Conservation (phyloP, 1,140 invertebrate species). For the Pseudobourletiella spinata region DNA sequence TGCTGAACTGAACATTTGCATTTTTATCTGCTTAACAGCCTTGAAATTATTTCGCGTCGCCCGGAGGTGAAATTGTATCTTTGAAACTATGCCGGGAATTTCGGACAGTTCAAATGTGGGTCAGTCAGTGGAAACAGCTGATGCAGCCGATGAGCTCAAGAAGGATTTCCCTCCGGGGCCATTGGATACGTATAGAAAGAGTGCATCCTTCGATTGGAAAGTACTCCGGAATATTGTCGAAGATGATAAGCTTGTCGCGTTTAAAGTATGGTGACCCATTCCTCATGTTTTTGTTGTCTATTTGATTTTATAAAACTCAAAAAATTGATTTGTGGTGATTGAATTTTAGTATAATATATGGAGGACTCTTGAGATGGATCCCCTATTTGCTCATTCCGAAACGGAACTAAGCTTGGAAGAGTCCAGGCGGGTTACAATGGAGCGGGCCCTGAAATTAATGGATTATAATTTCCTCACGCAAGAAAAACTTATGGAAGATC, state of each 20-base stretch:
- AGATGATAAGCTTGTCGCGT: slow-evolving; percentile 57
- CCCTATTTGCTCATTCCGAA: slow-evolving; percentile 23
- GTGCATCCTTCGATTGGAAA: slow-evolving; percentile 70
- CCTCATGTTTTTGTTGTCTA: too few relatives aligned
- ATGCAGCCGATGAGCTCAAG: background rate
- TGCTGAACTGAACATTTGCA: too few relatives aligned
- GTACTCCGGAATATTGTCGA: slow-evolving; percentile 61
- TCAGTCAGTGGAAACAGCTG: too few relatives aligned
- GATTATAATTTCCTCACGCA: slow-evolving; percentile 24
- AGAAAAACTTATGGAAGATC: slow-evolving; percentile 8
- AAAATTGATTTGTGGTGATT: background rate
- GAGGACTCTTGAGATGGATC: slow-evolving; percentile 27
- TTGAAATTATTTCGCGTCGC: too few relatives aligned
- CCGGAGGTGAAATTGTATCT: too few relatives aligned
- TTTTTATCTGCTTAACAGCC: too few relatives aligned
- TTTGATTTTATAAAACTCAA: too few relatives aligned
- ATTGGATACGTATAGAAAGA: slow-evolving; percentile 59
- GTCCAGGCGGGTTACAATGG: slow-evolving; percentile 6
- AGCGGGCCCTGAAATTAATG: slow-evolving; percentile 7
- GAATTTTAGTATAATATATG: slow-evolving; percentile 25
- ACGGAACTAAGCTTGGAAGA: slow-evolving; percentile 17
- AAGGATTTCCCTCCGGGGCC: slow-evolving; percentile 56
- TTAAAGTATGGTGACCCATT: slow-evolving; percentile 48
- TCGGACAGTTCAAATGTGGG: too few relatives aligned
- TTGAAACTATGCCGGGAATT: too few relatives aligned